Evolutionary conservation across 2,797 vertebrate genomes (phyloP).

Genomic region (Rhabdomys pumilio): DNA sequence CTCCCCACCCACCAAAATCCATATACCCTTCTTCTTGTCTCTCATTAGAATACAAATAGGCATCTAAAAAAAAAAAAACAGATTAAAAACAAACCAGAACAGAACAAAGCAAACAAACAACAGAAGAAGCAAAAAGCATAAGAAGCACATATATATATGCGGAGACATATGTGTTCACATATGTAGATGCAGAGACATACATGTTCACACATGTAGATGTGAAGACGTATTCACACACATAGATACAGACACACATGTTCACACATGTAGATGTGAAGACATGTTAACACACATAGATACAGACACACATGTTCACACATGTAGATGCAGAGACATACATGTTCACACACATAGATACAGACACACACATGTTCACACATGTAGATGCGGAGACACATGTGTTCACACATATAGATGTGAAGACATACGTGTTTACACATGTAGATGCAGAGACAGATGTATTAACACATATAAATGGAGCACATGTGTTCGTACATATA

Average conservation of each 20-base stretch:
- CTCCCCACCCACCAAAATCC: neutral
- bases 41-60: neutral
- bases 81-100: neutral
- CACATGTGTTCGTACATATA: neutral
- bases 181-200: too few relatives aligned
- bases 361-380: neutral
- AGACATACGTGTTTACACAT: neutral
- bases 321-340: neutral
- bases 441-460: neutral
- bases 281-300: neutral
- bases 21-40: neutral
- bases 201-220: too few relatives aligned
- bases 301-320: neutral
- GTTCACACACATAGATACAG: neutral
- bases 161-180: too few relatives aligned
- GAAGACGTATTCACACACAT: too few relatives aligned
- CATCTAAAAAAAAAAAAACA: neutral
- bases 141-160: too few relatives aligned
- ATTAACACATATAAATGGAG: neutral
- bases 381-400: neutral
- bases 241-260: too few relatives aligned
- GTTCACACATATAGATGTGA: neutral
- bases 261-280: too few relatives aligned
- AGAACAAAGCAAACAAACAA: neutral
- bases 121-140: neutral